Base-by-base conservation (phyloP, 2,888 invertebrate species). In the Azorinus chamasolen region DNA sequence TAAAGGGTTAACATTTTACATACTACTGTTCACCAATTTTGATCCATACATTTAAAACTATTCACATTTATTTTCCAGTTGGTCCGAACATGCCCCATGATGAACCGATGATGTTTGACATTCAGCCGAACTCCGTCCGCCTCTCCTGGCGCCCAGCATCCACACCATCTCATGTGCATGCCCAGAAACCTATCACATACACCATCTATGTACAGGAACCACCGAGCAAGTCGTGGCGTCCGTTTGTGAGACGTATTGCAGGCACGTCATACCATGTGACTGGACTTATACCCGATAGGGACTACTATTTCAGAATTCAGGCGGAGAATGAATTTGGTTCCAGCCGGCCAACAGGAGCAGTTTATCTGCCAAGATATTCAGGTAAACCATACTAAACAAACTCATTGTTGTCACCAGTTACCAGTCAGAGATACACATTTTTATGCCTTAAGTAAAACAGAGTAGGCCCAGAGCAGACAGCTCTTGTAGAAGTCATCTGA, bases 301-400 rank as follows among this genome's bases (percentile, higher is more conserved):
- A 99, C 93, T 99, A 99, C 94, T 96, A 96, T 93, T 98, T 99
- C 95, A 95, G 99, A 74, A 95, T 99, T 43, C 95, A 98, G 45
- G 99, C 99, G 3, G 98, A 99, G 92, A 99, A 99, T 94, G 97
- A 97, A 92, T 97, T 96, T 92, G 99, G 99, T 57, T 96, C 98
- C 83, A 98, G 98, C 93, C 98, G 98, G 92, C 99, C 99, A 0
- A 98, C 98, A 63, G 97, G 98, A 1, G 84, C 90, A 16, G 87
- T 85, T 10, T 84, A 85, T 57, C 79, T 91, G 63, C 86, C 84
- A 12, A 76, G 84, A 55, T 57, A 71, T 43, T 53, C 79, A 71
- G 86, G 88, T 87, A 76, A 55, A 74, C n/a, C n/a, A n/a, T n/a
- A n/a, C n/a, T n/a, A n/a, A n/a, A n/a, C n/a, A n/a, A n/a, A n/a